These are phyloP conservation scores for Podabrus alpinus DNA, from an alignment of 2,888 invertebrate genomes.

Conservation along the genomic window DNA sequence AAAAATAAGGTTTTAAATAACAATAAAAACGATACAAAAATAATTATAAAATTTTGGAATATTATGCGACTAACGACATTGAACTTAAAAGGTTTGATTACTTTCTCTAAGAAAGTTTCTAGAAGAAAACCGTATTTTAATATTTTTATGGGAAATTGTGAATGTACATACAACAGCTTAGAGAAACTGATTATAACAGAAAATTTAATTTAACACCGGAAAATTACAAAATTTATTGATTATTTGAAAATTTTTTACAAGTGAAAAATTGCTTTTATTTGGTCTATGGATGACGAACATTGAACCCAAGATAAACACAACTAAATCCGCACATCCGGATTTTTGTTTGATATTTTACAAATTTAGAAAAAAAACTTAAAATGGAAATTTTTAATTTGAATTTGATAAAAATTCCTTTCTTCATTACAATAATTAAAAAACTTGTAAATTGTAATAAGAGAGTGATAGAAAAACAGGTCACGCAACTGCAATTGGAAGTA, in stretches of 20 bases:
- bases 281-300: too few relatives aligned
- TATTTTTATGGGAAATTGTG: not conserved
- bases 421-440: not conserved
- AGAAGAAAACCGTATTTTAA: not conserved
- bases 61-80: not conserved
- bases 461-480: not conserved
- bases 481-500: not conserved
- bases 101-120: not conserved
- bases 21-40: too few relatives aligned
- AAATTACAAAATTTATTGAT: not conserved
- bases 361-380: too few relatives aligned
- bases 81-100: not conserved
- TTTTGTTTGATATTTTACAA: too few relatives aligned
- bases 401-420: too few relatives aligned
- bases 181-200: not conserved
- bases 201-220: not conserved
- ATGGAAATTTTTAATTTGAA: not conserved
- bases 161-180: not conserved
- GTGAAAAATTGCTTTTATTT: too few relatives aligned
- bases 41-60: not conserved
- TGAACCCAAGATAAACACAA: too few relatives aligned
- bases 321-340: too few relatives aligned
- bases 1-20: too few relatives aligned
- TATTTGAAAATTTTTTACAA: too few relatives aligned
- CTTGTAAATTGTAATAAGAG: not conserved